phyloP scores from a whole-genome alignment of 2,888 invertebrate genomes.

The Unio pictorum region DNA sequence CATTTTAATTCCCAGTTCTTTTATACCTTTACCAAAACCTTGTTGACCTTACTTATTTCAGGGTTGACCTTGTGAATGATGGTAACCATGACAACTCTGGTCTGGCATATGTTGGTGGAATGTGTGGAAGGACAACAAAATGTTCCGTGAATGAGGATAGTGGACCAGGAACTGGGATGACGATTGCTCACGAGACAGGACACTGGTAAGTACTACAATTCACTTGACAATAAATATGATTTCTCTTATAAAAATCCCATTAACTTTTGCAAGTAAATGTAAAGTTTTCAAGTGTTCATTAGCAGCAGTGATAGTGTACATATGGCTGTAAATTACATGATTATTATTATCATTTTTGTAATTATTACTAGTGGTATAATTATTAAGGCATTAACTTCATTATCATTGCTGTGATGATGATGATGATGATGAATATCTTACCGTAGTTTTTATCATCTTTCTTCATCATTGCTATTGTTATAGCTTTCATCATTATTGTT shows the following conservation, averaged over 20 bases:
- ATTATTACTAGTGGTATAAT: too few relatives aligned
- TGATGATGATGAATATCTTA: too few relatives aligned
- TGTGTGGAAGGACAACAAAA: slow-evolving; percentile 37
- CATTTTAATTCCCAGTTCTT: background rate
- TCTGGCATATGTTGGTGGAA: slow-evolving; percentile 34
- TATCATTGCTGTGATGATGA: too few relatives aligned
- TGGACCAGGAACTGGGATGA: slow-evolving; percentile 51
- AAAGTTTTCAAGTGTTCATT: too few relatives aligned
- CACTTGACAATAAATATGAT: too few relatives aligned
- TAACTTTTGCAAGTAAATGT: background rate
- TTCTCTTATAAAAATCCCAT: background rate
- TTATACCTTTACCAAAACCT: background rate
- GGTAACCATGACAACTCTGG: slow-evolving; percentile 44
- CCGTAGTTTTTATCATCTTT: too few relatives aligned
- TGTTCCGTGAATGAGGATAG: slow-evolving; percentile 54
- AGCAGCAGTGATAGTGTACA: too few relatives aligned
- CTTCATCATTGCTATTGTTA: too few relatives aligned
- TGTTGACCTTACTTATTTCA: slow-evolving; percentile 13
- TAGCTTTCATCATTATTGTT: too few relatives aligned
- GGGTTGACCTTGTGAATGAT: slow-evolving; percentile 39
- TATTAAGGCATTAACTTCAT: too few relatives aligned
- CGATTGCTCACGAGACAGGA: slow-evolving; percentile 59
- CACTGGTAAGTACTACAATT: slow-evolving; percentile 43
- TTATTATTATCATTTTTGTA: too few relatives aligned
- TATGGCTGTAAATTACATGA: too few relatives aligned